phyloP scores from a whole-genome alignment of 2,888 invertebrate genomes.

The Torymus aiolomorphi region DNA sequence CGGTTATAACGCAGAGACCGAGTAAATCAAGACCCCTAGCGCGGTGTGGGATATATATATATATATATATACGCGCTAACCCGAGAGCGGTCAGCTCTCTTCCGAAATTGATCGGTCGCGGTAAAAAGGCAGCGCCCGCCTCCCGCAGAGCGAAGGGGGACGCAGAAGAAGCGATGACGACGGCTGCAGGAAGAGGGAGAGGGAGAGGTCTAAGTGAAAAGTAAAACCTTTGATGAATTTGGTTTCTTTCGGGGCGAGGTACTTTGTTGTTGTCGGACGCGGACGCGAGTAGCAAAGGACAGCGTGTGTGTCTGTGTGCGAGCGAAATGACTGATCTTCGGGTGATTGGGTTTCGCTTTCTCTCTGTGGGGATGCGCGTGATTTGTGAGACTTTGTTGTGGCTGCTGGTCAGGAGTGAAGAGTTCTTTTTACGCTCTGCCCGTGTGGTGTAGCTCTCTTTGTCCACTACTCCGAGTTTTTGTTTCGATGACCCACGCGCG shows the following conservation, averaged over 20 bases:
- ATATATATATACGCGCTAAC: no score
- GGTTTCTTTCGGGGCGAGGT: conserved; percentile 31
- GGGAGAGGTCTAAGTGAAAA: conserved; percentile 31
- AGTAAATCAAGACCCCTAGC: conserved; percentile 5
- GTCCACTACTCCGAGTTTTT: no score
- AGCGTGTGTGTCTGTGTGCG: no score
- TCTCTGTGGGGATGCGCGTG: background rate
- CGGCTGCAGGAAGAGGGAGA: background rate
- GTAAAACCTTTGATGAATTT: conserved; percentile 54
- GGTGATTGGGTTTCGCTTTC: conserved; percentile 13
- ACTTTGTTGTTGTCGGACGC: conserved; percentile 37
- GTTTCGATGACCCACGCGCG: no score
- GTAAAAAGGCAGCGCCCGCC: conserved; percentile 10
- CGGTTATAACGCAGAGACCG: no score
- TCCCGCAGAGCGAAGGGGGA: background rate
- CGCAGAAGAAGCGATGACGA: background rate
- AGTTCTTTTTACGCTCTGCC: no score
- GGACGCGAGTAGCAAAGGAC: no score
- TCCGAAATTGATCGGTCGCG: conserved; percentile 23
- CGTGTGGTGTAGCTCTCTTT: no score
- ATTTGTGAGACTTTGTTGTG: conserved; percentile 7
- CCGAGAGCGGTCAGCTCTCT: no score
- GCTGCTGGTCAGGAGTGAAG: no score
- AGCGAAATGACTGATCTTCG: conserved; percentile 32
- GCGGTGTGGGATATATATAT: no score